A percentile compares a stretch with the other conserved stretches of the same genome.
phyloP scores from a whole-genome alignment of 2,113 vertebrate species.

The Rhea americana region DNA sequence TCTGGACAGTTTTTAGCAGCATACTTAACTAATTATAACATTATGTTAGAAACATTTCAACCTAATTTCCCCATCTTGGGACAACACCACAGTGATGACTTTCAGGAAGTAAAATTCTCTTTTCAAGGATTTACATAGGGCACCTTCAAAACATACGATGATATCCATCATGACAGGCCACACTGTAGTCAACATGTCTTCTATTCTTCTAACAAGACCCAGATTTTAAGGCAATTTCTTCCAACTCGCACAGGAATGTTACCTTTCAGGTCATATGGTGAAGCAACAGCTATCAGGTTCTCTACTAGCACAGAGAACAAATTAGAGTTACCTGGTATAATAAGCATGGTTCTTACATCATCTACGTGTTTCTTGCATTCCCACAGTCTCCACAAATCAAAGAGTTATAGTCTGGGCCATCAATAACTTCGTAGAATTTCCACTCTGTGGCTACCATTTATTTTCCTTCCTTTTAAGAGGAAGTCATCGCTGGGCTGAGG shows the following conservation, averaged over 20 bases:
- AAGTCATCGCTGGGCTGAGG: background rate
- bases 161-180: background rate
- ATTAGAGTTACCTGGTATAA: too few species aligned
- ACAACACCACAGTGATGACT: background rate
- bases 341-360: background rate
- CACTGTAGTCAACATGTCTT: background rate
- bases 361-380: background rate
- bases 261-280: background rate
- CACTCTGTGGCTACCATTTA: background rate
- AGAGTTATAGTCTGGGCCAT: background rate
- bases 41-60: background rate
- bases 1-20: background rate
- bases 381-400: fast-evolving
- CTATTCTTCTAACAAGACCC: background rate
- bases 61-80: background rate
- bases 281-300: background rate
- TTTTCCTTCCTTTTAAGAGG: background rate
- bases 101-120: background rate
- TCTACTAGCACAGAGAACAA: background rate
- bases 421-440: background rate
- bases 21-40: background rate
- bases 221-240: background rate
- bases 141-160: background rate
- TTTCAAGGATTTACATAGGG: background rate
- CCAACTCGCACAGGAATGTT: fast-evolving